These are phyloP conservation scores for Leptopilina syphax DNA, from an alignment of 2,888 invertebrate genomes.

Conservation along the genomic window DNA sequence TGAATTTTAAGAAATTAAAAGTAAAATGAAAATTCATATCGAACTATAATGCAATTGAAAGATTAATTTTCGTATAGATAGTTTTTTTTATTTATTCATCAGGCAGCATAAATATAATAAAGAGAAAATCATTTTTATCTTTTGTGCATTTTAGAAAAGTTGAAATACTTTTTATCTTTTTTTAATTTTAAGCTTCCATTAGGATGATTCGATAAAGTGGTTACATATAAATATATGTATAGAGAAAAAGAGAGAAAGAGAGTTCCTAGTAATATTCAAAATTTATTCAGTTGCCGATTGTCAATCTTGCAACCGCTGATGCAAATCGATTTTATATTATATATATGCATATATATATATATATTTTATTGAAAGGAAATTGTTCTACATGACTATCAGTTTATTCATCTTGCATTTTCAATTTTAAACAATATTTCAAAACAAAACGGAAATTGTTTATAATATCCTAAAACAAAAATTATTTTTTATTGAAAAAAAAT, in stretches of 20 bases:
- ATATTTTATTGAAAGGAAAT: conserved; percentile 6
- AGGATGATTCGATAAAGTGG: neutral
- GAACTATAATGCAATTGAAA: too few relatives aligned
- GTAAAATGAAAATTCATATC: too few relatives aligned
- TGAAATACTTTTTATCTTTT: neutral
- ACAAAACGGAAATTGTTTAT: neutral
- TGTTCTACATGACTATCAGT: conserved; percentile 12
- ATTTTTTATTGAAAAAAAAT: neutral
- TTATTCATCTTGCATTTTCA: conserved; percentile 15
- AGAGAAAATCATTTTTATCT: too few relatives aligned
- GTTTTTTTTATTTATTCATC: too few relatives aligned
- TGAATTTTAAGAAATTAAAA: too few relatives aligned
- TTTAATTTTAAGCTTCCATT: conserved; percentile 18
- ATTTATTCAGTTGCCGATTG: conserved; percentile 20
- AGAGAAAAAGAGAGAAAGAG: too few relatives aligned
- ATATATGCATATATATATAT: neutral
- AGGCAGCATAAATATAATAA: too few relatives aligned
- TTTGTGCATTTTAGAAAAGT: neutral
- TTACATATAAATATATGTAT: neutral
- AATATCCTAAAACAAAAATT: neutral
- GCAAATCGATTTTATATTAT: conserved; percentile 5
- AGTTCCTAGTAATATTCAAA: neutral
- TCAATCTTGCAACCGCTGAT: conserved; percentile 27
- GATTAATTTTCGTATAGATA: too few relatives aligned
- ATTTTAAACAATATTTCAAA: conserved; percentile 17